Evolutionary conservation across 2,113 vertebrate species (phyloP), one percentile per base, ranked within the genome.

Genomic region (Thamnophis sirtalis): DNA sequence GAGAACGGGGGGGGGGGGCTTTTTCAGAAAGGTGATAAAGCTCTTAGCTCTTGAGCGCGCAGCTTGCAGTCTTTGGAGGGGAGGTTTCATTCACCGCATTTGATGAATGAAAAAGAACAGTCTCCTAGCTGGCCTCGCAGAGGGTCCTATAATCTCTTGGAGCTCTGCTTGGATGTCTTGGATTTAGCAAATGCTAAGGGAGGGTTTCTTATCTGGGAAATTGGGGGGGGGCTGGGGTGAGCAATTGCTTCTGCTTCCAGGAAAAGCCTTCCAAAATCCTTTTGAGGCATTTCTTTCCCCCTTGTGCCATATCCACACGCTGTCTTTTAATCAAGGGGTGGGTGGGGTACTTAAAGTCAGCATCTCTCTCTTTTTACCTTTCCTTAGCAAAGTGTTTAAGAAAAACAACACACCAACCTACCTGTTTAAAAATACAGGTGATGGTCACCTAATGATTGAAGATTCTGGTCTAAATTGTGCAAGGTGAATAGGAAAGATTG

Each of bases 41-140:
- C 53, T 55, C 53, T 55, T 53, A n/a, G 60, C 21, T 91, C 87
- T 28, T 24, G 53, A 93, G 94, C 90, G 86, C 86, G n/a, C 43
- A 80, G 58, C 63, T 90, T 90, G 88, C 86, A 86, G 89, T 90
- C 92, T 84, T 86, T 90, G 90, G 92, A 93, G 51, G 91, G 91
- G 92, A 93, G 55, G 92, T 94, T 95, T 93, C 96, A 94, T 96
- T 96, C 96, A 95, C 92, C 60, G 87, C 85, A 73, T 94, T 92
- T 92, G 90, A 96, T 95, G 96, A 95, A 95, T 95, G 96, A 89
- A 91, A 95, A 87, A 10, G 96, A 89, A 91, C 94, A 86, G 7
- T 73, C 94, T 90, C 88, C 24, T 93, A 91, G 92, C 93, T 33
- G 88, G 93, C 93, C 91, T 88, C 93, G 92, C 91, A 38, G 86